Conservation (phyloP, 2,888 invertebrate genomes). For the Tachina fera region DNA sequence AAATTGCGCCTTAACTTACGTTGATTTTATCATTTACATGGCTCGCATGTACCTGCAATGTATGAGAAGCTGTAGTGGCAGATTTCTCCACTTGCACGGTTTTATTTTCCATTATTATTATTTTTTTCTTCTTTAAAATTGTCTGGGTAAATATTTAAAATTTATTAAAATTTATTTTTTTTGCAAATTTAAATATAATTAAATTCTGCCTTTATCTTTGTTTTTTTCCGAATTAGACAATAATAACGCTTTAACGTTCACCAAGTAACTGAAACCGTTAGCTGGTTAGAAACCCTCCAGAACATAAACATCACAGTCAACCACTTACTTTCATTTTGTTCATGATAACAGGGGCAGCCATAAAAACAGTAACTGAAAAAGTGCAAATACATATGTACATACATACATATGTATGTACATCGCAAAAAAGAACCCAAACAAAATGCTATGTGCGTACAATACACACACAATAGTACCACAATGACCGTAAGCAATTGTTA, state of each 20-base stretch:
- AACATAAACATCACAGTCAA: slow-evolving; percentile 52
- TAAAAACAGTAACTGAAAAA: slow-evolving; percentile 44
- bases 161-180: slow-evolving; percentile 13
- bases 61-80: slow-evolving; percentile 33
- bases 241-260: slow-evolving; percentile 59
- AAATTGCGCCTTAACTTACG: slow-evolving; percentile 74
- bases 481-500: no score
- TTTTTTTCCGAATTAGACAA: background rate
- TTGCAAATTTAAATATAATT: background rate
- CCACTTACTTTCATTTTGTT: slow-evolving; percentile 26
- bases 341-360: slow-evolving; percentile 17
- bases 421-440: background rate
- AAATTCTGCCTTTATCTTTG: slow-evolving; percentile 27
- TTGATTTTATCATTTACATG: slow-evolving; percentile 68
- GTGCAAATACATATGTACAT: slow-evolving; percentile 18
- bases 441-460: background rate
- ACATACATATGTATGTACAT: background rate
- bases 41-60: slow-evolving; percentile 33
- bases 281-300: slow-evolving; percentile 51
- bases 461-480: background rate
- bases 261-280: slow-evolving; percentile 68
- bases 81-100: slow-evolving; percentile 48
- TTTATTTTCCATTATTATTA: slow-evolving; percentile 58
- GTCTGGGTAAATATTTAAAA: background rate
- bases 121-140: background rate